Conservation (phyloP, 1,140 invertebrate genomes). For the Rhagoletis zephyria region DNA sequence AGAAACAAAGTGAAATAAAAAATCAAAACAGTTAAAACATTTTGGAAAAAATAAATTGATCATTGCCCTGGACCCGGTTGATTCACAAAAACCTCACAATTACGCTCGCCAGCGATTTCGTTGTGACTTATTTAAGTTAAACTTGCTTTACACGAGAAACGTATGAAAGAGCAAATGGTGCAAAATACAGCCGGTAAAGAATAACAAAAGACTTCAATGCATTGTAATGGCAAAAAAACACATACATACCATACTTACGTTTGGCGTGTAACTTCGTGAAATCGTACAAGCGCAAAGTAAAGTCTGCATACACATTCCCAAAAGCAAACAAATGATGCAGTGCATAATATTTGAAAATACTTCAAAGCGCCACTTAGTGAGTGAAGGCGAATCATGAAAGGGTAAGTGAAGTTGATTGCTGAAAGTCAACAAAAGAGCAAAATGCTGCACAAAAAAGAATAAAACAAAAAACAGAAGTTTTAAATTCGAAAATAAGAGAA, state of each 20-base stretch:
- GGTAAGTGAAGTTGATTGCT: background rate
- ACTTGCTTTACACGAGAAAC: background rate
- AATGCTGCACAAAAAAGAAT: background rate
- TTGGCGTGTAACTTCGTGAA: no score
- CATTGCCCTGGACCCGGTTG: no score
- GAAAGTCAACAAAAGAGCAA: background rate
- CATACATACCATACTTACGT: background rate
- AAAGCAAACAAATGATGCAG: background rate
- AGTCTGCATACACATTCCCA: background rate
- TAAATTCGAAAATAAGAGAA: background rate
- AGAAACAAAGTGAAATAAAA: no score
- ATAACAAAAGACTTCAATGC: background rate
- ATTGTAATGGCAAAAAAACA: background rate
- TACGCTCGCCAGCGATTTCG: no score
- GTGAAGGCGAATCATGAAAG: background rate
- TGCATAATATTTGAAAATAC: slow-evolving; percentile 12
- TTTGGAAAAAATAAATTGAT: no score
- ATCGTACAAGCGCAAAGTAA: no score
- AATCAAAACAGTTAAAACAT: no score
- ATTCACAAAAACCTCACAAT: no score
- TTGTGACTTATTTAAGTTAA: no score
- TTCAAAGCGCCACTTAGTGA: slow-evolving; percentile 8
- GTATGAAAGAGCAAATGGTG: background rate
- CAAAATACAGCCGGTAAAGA: background rate
- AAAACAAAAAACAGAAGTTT: background rate